Evolutionary conservation across 2,113 vertebrate genomes (phyloP).

Genomic region (Astur gentilis): DNA sequence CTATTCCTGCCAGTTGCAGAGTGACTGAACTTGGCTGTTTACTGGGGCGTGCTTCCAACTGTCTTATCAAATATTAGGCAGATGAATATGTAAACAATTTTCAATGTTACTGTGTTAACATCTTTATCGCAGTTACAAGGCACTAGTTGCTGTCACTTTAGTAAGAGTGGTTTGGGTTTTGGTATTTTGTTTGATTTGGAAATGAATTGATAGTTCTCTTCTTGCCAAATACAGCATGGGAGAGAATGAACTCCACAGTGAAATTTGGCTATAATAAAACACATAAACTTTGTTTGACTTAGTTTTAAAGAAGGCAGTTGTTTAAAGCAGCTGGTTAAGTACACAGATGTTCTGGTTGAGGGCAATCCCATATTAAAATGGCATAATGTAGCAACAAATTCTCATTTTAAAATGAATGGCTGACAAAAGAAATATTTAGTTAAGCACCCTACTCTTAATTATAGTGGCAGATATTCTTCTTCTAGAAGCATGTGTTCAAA

Average conservation of each 20-base stretch:
- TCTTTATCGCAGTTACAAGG: not conserved
- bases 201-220: not conserved
- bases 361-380: not conserved
- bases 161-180: not conserved
- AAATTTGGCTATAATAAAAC: not conserved
- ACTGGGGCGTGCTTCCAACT: not conserved
- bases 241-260: not conserved
- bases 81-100: not conserved
- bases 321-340: conserved; percentile 50
- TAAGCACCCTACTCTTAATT: conserved; percentile 12
- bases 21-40: not conserved
- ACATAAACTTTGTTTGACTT: not conserved
- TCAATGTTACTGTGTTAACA: not conserved
- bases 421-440: conserved; percentile 19
- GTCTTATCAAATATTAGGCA: not conserved
- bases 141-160: not conserved
- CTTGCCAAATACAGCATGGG: not conserved
- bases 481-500: not conserved
- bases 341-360: conserved; percentile 31
- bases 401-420: not conserved
- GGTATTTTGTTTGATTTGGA: not conserved
- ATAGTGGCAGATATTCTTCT: not conserved
- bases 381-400: not conserved
- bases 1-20: not conserved
- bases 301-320: conserved; percentile 11